Evolutionary conservation across 2,113 vertebrate genomes (phyloP).

Genomic region (Psammodynastes pulverulentus): DNA sequence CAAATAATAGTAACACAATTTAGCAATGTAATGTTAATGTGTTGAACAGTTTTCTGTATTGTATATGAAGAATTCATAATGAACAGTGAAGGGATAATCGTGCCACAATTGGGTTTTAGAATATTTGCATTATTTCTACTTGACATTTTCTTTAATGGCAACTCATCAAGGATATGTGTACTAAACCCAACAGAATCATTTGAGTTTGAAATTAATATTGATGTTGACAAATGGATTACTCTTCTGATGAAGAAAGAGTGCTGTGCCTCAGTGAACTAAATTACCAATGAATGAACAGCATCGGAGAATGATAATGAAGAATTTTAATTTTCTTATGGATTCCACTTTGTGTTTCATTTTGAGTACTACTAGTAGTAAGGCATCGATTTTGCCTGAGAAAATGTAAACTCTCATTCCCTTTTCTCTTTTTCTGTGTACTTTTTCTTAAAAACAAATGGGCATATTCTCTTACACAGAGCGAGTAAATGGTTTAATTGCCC

Average conservation of each 20-base stretch:
- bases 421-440: background rate
- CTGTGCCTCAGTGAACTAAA: conserved; percentile 32
- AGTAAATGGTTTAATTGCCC: background rate
- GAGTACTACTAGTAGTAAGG: conserved; percentile 52
- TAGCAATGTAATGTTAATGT: background rate
- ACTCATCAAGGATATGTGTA: background rate
- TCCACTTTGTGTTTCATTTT: conserved; percentile 48
- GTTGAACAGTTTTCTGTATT: background rate
- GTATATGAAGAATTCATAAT: background rate
- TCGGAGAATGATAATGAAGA: conserved; percentile 46
- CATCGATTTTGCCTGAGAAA: conserved; percentile 59
- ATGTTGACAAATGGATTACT: conserved; percentile 38
- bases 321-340: conserved; percentile 58
- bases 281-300: conserved; percentile 15
- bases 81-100: background rate
- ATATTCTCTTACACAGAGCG: background rate
- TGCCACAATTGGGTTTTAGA: background rate
- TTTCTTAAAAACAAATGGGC: conserved; percentile 41
- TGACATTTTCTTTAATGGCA: background rate
- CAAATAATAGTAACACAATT: background rate
- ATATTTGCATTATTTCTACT: background rate
- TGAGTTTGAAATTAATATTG: conserved; percentile 18
- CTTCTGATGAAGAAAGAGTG: conserved; percentile 22
- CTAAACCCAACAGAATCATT: background rate
- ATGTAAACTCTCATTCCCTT: conserved; percentile 35